A percentile compares a stretch with the other conserved stretches of the same genome.
These are phyloP conservation scores for Parnassius glacialis DNA, from an alignment of 2,888 invertebrate genomes.

Conservation along the genomic window DNA sequence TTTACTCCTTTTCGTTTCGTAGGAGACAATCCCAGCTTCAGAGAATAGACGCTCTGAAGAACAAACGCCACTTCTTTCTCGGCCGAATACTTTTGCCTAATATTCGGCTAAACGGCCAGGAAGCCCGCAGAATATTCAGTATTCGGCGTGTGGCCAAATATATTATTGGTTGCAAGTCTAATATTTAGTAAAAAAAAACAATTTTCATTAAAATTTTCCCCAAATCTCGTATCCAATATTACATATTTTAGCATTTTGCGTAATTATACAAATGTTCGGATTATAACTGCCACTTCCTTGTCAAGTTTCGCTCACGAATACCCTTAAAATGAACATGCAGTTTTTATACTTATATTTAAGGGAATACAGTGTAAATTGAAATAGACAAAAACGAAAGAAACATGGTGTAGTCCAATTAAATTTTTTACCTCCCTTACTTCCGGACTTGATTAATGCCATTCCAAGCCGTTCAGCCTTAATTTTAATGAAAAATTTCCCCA, in stretches of 20 bases:
- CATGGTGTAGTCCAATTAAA: constrained; percentile 34
- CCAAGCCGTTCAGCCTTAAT: constrained; percentile 56
- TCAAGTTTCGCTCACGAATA: constrained; percentile 11
- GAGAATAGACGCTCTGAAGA: too few species aligned
- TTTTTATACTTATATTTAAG: neutral
- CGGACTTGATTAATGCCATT: constrained; percentile 62
- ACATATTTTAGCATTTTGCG: constrained; percentile 13
- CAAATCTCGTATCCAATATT: constrained; percentile 16
- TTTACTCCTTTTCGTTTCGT: too few species aligned
- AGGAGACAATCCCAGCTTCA: too few species aligned
- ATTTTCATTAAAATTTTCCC: neutral
- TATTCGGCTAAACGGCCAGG: too few species aligned
- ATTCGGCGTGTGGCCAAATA: too few species aligned
- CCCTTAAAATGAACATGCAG: constrained; percentile 10
- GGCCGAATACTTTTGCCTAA: too few species aligned
- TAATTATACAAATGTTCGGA: constrained; percentile 23
- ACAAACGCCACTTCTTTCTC: too few species aligned
- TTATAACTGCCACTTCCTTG: constrained; percentile 17
- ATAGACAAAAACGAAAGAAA: constrained; percentile 12
- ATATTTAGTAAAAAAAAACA: too few species aligned
- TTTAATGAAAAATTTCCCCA: constrained; percentile 74
- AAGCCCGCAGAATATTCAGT: too few species aligned
- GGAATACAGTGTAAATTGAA: constrained; percentile 8
- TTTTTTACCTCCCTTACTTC: constrained; percentile 44
- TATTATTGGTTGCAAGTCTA: too few species aligned